Percentiles rank a stretch among this genome's conserved stretches.
These are phyloP conservation scores for Scrobipalpa atriplicella DNA, from an alignment of 2,888 invertebrate genomes.

Conservation along the genomic window DNA sequence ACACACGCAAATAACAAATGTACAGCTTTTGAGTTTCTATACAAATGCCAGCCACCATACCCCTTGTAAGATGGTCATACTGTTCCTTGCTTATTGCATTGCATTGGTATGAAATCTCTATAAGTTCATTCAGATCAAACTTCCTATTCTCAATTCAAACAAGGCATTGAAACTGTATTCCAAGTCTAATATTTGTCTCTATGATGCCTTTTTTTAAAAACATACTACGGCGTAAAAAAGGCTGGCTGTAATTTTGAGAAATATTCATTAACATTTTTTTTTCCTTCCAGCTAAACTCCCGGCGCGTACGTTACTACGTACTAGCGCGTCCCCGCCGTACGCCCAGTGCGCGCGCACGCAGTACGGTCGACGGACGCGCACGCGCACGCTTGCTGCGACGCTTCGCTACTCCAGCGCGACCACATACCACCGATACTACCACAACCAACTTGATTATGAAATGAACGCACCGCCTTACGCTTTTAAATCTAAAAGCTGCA, in stretches of 20 bases:
- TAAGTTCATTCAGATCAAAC: too few species aligned
- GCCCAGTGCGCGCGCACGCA: conserved; percentile 16
- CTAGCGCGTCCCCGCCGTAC: conserved; percentile 36
- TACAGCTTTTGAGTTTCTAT: too few species aligned
- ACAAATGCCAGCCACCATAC: too few species aligned
- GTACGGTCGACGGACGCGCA: conserved; percentile 22
- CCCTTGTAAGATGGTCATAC: too few species aligned
- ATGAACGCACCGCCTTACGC: neutral
- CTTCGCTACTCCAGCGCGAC: conserved; percentile 7
- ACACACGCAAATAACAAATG: too few species aligned
- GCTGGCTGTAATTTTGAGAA: neutral
- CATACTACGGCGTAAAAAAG: too few species aligned
- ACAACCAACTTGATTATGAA: neutral
- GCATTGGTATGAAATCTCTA: too few species aligned
- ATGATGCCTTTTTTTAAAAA: too few species aligned
- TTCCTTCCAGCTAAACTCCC: conserved; percentile 39
- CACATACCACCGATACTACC: neutral
- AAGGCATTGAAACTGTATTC: too few species aligned
- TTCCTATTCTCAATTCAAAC: too few species aligned
- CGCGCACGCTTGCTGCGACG: conserved; percentile 68
- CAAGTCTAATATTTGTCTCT: too few species aligned
- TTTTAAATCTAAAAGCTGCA: neutral
- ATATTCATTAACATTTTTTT: neutral
- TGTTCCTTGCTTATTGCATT: too few species aligned
- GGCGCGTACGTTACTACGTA: conserved; percentile 35